Percentiles rank a stretch among this genome's conserved stretches.
Conservation (phyloP, 2,888 invertebrate species). For the Plusia festucae region DNA sequence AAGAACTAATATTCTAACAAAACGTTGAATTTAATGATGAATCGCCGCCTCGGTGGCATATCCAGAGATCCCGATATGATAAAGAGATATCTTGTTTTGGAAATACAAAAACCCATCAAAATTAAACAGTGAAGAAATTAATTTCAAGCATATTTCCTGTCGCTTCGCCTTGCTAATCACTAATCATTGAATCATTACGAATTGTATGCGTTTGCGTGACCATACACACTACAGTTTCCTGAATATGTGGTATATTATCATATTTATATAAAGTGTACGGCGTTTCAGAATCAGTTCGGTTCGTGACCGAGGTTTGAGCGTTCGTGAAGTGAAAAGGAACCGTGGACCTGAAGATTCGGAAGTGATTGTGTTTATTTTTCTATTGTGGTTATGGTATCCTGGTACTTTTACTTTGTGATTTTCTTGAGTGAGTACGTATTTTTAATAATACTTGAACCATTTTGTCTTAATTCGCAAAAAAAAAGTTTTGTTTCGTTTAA, state of each 20-base stretch:
- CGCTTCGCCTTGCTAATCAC: conserved; percentile 52
- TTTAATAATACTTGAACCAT: too few relatives aligned
- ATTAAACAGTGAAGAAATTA: conserved; percentile 27
- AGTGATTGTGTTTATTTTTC: conserved; percentile 24
- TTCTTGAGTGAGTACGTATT: neutral
- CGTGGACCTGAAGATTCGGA: conserved; percentile 29
- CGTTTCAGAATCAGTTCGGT: conserved; percentile 49
- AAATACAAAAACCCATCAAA: conserved; percentile 18
- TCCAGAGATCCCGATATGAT: neutral
- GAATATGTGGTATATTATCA: conserved; percentile 82
- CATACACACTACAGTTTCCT: conserved; percentile 71
- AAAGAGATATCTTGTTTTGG: neutral
- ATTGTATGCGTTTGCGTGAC: conserved; percentile 71
- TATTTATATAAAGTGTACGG: conserved; percentile 74
- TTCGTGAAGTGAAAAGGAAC: conserved; percentile 20
- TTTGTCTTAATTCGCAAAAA: too few relatives aligned
- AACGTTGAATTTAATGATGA: neutral
- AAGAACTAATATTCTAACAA: too few relatives aligned
- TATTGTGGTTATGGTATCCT: neutral
- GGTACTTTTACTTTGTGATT: neutral
- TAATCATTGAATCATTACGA: conserved; percentile 70
- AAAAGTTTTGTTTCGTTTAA: too few relatives aligned
- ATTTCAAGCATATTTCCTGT: conserved; percentile 50
- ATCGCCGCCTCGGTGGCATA: neutral
- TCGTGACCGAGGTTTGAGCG: conserved; percentile 33